Percentiles rank a stretch among this genome's conserved stretches.
Evolutionary conservation across 2,888 invertebrate genomes (phyloP).

Genomic region (Phengaris arion): DNA sequence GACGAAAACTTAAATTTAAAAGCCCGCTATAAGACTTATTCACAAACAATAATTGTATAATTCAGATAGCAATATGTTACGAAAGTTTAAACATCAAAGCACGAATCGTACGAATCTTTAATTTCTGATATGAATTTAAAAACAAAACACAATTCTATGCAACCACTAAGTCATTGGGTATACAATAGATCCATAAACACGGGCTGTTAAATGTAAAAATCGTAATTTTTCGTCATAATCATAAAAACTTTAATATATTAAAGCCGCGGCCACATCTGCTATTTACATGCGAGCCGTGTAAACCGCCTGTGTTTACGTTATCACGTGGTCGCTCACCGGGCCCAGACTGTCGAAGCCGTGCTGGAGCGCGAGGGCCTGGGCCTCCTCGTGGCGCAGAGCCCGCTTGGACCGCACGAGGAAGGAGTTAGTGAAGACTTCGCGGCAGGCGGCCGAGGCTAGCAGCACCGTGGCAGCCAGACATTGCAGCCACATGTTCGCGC

Average conservation of each 20-base stretch:
- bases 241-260: not conserved
- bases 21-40: no score
- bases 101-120: not conserved
- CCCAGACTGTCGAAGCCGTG: constrained; percentile 97
- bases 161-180: not conserved
- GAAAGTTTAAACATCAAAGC: not conserved
- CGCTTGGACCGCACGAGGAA: constrained; percentile 94
- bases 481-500: constrained; percentile 72
- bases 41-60: no score
- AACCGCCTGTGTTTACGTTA: constrained; percentile 45
- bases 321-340: constrained; percentile 88
- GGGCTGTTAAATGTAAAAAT: not conserved
- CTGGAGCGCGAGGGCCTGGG: constrained; percentile 88
- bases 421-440: constrained; percentile 95
- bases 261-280: not conserved
- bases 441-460: constrained; percentile 63
- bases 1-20: no score
- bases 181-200: not conserved
- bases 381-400: constrained; percentile 86
- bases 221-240: not conserved
- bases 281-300: constrained; percentile 19
- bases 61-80: not conserved
- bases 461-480: constrained; percentile 68
- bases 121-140: not conserved
- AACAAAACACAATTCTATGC: not conserved